These are phyloP conservation scores for Nomada ferruginata DNA, from an alignment of 2,888 invertebrate species.

Conservation along the genomic window DNA sequence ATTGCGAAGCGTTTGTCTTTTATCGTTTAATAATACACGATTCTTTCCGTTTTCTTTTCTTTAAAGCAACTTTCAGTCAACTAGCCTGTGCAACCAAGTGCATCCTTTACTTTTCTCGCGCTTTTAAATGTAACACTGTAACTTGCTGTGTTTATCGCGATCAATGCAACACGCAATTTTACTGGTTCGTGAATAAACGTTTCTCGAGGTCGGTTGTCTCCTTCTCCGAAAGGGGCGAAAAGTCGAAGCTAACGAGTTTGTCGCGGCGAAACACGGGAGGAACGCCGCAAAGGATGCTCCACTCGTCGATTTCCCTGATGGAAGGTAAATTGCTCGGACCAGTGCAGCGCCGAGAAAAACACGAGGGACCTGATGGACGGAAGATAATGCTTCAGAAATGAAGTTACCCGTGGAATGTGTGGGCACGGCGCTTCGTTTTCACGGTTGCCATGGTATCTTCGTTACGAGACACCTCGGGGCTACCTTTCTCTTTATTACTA, in stretches of 20 bases:
- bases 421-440: neutral
- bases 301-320: conserved; percentile 43
- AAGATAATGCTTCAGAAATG: conserved; percentile 21
- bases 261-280: conserved; percentile 24
- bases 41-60: neutral
- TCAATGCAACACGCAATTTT: neutral
- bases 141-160: conserved; percentile 5
- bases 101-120: neutral
- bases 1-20: too few relatives aligned
- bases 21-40: neutral
- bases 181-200: too few relatives aligned
- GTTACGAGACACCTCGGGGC: neutral
- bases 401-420: neutral
- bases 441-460: neutral
- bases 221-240: neutral
- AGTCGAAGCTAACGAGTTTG: conserved; percentile 1
- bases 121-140: neutral
- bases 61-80: too few relatives aligned
- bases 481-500: conserved; percentile 6
- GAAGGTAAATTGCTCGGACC: conserved; percentile 26
- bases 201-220: neutral
- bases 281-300: neutral
- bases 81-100: neutral
- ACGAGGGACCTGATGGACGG: neutral
- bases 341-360: neutral